Evolutionary conservation across 1,140 invertebrate species (phyloP).

Genomic region (Diabrotica undecimpunctata): DNA sequence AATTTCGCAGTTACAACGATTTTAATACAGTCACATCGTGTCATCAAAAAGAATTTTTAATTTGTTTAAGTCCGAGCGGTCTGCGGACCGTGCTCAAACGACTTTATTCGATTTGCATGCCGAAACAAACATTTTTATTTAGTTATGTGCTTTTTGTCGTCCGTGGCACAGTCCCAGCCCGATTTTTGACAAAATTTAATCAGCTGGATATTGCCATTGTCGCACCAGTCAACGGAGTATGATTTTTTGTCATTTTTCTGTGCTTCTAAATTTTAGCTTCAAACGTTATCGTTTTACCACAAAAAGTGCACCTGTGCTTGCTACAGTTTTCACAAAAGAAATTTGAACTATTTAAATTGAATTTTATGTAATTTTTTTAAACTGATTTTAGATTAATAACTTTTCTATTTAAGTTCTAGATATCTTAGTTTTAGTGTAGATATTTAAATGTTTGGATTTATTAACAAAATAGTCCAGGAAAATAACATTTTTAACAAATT

Average conservation of each 20-base stretch:
- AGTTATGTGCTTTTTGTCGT: conserved; percentile 22
- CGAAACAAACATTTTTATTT: conserved; percentile 23
- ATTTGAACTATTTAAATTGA: no score
- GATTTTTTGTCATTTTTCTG: neutral
- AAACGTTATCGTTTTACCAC: no score
- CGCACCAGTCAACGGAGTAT: neutral
- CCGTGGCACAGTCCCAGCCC: conserved; percentile 16
- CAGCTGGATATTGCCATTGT: conserved; percentile 15
- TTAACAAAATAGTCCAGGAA: no score
- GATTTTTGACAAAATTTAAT: conserved; percentile 20
- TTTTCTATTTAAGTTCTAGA: no score
- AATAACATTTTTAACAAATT: no score
- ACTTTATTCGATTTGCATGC: conserved; percentile 26
- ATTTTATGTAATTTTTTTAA: no score
- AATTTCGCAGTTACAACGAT: conserved; percentile 12
- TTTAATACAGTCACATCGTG: conserved; percentile 19
- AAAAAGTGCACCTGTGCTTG: no score
- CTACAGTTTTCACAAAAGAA: no score
- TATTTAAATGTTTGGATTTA: no score
- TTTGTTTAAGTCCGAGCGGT: conserved; percentile 22
- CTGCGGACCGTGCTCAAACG: conserved; percentile 18
- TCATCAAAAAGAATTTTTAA: conserved; percentile 28
- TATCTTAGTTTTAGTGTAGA: no score
- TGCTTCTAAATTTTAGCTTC: neutral
- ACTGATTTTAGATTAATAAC: no score